A percentile compares a stretch with the other conserved stretches of the same genome.
Evolutionary conservation across 1,140 invertebrate genomes (phyloP).

Genomic region (Drosophila melanica): DNA sequence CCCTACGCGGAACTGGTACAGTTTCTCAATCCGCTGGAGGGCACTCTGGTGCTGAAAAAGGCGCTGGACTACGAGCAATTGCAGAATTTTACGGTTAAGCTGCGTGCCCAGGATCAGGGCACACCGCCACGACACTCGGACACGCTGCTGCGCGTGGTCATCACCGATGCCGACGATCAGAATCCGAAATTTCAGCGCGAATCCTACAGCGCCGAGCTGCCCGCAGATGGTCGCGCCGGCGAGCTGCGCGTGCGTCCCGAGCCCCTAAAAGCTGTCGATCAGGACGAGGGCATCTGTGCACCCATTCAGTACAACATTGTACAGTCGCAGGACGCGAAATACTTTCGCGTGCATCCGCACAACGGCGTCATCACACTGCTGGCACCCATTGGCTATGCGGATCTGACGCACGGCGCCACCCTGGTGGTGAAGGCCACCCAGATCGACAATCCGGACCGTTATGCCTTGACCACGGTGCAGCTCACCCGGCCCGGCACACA

Average conservation of each 20-base stretch:
- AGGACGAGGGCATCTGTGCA: constrained; percentile 89
- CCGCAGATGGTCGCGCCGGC: constrained; percentile 83
- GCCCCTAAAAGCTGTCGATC: constrained; percentile 88
- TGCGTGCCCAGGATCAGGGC: constrained; percentile 94
- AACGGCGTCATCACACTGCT: constrained; percentile 87
- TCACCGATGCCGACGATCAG: constrained; percentile 96
- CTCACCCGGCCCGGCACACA: constrained; percentile 84
- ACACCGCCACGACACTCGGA: constrained; percentile 90
- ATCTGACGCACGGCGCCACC: constrained; percentile 87
- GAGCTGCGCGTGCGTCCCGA: constrained; percentile 86
- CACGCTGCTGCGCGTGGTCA: constrained; percentile 90
- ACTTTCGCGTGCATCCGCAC: constrained; percentile 86
- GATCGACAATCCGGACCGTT: constrained; percentile 94
- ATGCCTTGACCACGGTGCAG: constrained; percentile 92
- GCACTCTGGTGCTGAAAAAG: constrained; percentile 91
- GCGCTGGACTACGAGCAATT: constrained; percentile 93
- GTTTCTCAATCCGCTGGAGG: constrained; percentile 94
- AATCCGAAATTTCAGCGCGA: constrained; percentile 93
- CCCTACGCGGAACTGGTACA: constrained; percentile 92
- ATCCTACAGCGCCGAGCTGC: constrained; percentile 90
- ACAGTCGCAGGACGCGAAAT: constrained; percentile 84
- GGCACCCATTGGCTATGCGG: constrained; percentile 86
- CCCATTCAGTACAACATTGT: constrained; percentile 88
- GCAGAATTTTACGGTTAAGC: constrained; percentile 91
- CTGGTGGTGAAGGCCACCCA: constrained; percentile 92